phyloP scores from a whole-genome alignment of 2,797 vertebrate genomes.

The Gobio occitaniae region DNA sequence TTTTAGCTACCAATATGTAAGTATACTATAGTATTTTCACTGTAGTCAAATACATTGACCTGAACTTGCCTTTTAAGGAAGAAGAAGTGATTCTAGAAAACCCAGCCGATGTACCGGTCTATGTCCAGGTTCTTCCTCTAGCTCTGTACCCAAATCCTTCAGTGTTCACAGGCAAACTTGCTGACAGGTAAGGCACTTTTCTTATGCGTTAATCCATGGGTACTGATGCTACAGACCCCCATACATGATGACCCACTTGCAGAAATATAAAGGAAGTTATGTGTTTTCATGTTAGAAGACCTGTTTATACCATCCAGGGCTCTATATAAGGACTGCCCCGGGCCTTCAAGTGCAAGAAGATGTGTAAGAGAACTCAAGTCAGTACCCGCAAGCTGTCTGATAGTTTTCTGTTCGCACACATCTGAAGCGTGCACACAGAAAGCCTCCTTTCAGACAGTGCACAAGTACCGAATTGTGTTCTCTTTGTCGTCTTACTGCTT shows the following conservation, averaged over 20 bases:
- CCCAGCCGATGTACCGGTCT: constrained; percentile 90
- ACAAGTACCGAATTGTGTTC: not conserved
- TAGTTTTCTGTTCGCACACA: not conserved
- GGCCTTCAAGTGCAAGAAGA: not conserved
- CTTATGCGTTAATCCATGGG: not conserved
- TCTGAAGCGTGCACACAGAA: not conserved
- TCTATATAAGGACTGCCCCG: not conserved
- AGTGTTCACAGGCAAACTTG: constrained; percentile 85
- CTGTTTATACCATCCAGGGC: not conserved
- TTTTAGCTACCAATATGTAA: not conserved
- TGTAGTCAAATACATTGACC: not conserved
- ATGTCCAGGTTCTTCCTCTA: constrained; percentile 91
- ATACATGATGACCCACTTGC: not conserved
- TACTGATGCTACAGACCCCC: not conserved
- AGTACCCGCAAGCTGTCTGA: not conserved
- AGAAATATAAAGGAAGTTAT: not conserved
- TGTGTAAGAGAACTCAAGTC: not conserved
- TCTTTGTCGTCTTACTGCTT: not conserved
- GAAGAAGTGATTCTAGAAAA: constrained; percentile 94
- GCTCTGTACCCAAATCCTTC: constrained; percentile 91
- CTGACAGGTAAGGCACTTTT: constrained; percentile 83
- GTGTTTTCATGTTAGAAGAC: not conserved
- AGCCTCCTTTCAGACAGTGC: not conserved
- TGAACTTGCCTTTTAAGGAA: constrained; percentile 77
- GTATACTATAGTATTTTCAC: not conserved